Percentiles rank a stretch among this genome's conserved stretches.
phyloP scores from a whole-genome alignment of 2,113 vertebrate genomes.

The Arvicanthis niloticus region DNA sequence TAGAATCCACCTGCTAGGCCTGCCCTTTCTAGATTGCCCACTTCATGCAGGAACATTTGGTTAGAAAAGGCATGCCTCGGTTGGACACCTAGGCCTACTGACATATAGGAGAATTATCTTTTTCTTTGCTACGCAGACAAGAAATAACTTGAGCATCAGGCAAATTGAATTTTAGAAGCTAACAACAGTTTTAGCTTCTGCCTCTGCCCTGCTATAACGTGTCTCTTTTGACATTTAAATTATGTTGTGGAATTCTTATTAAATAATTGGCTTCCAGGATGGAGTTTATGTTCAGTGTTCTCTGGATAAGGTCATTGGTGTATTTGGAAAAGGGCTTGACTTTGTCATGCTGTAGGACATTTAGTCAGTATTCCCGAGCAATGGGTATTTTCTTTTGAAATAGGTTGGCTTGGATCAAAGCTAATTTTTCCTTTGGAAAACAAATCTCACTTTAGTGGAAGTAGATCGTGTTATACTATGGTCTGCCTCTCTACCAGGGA shows the following conservation, averaged over 20 bases:
- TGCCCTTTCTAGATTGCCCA: neutral
- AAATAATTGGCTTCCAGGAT: conserved; percentile 55
- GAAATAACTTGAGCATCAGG: neutral
- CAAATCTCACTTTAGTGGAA: neutral
- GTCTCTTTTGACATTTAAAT: conserved; percentile 67
- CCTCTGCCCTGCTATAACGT: neutral
- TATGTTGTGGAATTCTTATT: conserved; percentile 48
- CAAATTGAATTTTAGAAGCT: conserved; percentile 13
- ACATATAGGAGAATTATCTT: neutral
- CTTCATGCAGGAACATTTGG: neutral
- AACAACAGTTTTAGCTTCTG: conserved; percentile 33
- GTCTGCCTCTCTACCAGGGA: too few relatives aligned
- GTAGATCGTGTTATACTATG: neutral
- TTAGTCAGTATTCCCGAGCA: conserved; percentile 50
- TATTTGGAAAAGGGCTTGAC: conserved; percentile 25
- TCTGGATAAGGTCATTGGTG: conserved; percentile 56
- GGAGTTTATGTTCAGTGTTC: conserved; percentile 30
- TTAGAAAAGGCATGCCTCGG: neutral
- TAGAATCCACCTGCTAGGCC: neutral
- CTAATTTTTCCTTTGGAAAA: neutral
- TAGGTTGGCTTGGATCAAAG: neutral
- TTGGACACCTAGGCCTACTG: neutral
- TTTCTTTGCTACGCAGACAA: conserved; percentile 1
- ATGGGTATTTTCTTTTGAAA: conserved; percentile 5
- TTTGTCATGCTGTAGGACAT: conserved; percentile 18